These are phyloP conservation scores for Sciurus vulgaris DNA, from an alignment of 2,797 vertebrate genomes.

Conservation along the genomic window DNA sequence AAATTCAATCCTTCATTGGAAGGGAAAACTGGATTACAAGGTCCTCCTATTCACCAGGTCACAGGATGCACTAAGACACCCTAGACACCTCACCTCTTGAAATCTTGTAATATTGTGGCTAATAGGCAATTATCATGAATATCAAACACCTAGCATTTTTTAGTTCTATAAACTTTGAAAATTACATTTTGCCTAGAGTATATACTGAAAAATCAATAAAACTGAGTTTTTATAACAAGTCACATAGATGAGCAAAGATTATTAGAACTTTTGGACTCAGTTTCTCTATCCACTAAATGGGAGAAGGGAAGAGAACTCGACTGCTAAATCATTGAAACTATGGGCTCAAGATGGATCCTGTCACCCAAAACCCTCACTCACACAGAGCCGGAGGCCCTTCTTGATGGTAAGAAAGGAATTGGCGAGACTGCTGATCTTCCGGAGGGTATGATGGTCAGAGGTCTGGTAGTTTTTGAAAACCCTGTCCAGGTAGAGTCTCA, in stretches of 20 bases:
- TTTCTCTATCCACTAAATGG: not conserved
- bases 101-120: not conserved
- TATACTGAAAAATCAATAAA: conserved; percentile 11
- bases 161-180: conserved; percentile 17
- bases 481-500: conserved; percentile 83
- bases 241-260: not conserved
- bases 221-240: not conserved
- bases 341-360: not conserved
- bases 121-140: not conserved
- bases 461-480: conserved; percentile 83
- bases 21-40: not conserved
- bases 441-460: conserved; percentile 41
- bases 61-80: not conserved
- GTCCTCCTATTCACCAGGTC: not conserved
- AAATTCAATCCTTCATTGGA: not conserved
- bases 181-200: not conserved
- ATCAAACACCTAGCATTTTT: not conserved
- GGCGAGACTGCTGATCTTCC: conserved; percentile 81
- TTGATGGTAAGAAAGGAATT: conserved; percentile 84
- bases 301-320: not conserved
- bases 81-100: not conserved
- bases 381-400: conserved; percentile 82
- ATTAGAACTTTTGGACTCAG: conserved; percentile 23
- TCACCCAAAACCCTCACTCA: conserved; percentile 75
- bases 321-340: not conserved